Evolutionary conservation across 2,888 invertebrate species (phyloP).

Genomic region (Incurvaria masculella): DNA sequence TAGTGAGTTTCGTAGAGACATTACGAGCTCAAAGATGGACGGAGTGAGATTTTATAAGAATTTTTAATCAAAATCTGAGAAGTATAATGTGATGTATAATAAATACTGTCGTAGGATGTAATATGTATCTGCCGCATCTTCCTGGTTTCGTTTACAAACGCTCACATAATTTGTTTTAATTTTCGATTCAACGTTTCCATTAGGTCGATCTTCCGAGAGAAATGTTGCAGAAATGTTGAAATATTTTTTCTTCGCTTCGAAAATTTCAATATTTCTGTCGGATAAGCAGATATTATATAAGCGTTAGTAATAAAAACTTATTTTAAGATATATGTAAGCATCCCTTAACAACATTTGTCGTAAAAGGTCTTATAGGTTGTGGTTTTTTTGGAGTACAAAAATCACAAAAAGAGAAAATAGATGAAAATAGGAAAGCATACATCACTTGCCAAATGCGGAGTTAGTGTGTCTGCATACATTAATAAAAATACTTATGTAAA

Average conservation of each 20-base stretch:
- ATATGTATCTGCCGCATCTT: background rate
- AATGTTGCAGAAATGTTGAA: background rate
- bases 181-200: background rate
- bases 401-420: background rate
- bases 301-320: background rate
- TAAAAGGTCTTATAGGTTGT: background rate
- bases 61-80: background rate
- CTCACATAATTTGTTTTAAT: too few relatives aligned
- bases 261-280: too few relatives aligned
- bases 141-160: background rate
- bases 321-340: background rate
- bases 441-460: background rate
- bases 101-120: background rate
- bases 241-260: too few relatives aligned
- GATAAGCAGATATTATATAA: background rate
- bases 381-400: background rate
- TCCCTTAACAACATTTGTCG: background rate
- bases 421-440: background rate
- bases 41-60: constrained; percentile 3
- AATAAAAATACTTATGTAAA: constrained; percentile 4
- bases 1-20: background rate
- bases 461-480: background rate
- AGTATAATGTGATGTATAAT: background rate
- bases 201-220: background rate
- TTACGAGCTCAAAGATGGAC: background rate